Evolutionary conservation across 1,140 invertebrate species (phyloP).

Genomic region (Lasioglossum albipes): DNA sequence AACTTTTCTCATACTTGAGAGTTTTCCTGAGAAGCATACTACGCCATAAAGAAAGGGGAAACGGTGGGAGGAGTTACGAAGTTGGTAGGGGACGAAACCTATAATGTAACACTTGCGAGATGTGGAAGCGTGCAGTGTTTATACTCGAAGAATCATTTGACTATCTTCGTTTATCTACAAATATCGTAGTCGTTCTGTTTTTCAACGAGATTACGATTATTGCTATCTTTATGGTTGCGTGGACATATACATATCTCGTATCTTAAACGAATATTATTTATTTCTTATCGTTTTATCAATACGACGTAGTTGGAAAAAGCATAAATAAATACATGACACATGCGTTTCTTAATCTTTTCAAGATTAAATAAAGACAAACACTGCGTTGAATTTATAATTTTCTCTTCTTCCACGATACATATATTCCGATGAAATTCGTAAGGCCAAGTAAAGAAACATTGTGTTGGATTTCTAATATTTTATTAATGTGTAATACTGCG

Average conservation of each 20-base stretch:
- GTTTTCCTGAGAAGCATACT: slow-evolving; percentile 64
- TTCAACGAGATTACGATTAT: background rate
- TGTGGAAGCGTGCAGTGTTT: slow-evolving; percentile 35
- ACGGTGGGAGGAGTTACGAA: slow-evolving; percentile 50
- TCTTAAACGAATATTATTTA: background rate
- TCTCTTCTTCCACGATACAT: slow-evolving; percentile 60
- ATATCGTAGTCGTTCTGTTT: background rate
- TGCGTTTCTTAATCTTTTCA: too few species aligned
- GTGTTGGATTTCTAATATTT: slow-evolving; percentile 49
- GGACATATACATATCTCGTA: too few species aligned
- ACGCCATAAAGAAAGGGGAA: slow-evolving; percentile 12
- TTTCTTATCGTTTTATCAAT: background rate
- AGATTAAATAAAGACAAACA: slow-evolving; percentile 20
- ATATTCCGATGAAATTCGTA: background rate
- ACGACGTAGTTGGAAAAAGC: background rate
- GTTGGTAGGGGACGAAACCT: slow-evolving; percentile 43
- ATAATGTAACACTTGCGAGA: slow-evolving; percentile 50
- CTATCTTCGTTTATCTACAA: background rate
- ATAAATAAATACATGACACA: background rate
- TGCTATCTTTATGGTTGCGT: background rate
- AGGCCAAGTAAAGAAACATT: slow-evolving; percentile 25
- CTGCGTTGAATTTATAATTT: slow-evolving; percentile 19
- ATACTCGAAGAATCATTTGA: slow-evolving; percentile 24
- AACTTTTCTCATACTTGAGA: slow-evolving; percentile 75
- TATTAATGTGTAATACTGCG: slow-evolving; percentile 77